These are phyloP conservation scores for Alcedo quadribrachys DNA, from an alignment of 2,797 vertebrate genomes.

Conservation along the genomic window DNA sequence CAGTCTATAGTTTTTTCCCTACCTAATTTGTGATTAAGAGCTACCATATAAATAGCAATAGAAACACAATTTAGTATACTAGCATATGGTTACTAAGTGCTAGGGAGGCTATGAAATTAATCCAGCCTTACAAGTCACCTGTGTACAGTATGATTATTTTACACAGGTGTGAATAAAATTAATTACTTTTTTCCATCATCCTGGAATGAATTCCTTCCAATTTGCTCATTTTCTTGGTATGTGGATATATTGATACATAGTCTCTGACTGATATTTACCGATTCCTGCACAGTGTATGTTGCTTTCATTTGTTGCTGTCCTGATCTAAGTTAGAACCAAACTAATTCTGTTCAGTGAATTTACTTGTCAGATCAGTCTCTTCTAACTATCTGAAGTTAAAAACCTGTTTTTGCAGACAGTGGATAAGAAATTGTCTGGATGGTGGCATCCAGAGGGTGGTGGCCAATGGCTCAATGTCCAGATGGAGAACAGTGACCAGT, in stretches of 20 bases:
- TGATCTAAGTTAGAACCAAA: no score
- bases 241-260: neutral
- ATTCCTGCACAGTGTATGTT: neutral
- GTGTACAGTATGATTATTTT: constrained; percentile 44
- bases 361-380: no score
- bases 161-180: constrained; percentile 41
- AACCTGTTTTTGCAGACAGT: no score
- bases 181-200: neutral
- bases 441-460: no score
- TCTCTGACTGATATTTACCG: neutral
- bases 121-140: constrained; percentile 56
- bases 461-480: no score
- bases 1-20: neutral
- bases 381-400: no score
- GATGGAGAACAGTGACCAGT: no score
- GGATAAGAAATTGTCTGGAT: no score
- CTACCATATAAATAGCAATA: constrained; percentile 9
- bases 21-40: constrained; percentile 8
- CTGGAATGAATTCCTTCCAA: neutral
- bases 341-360: no score
- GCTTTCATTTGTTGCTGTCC: neutral
- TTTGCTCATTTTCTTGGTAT: neutral
- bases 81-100: constrained; percentile 11
- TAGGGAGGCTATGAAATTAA: constrained; percentile 55
- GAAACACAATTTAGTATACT: neutral